Evolutionary conservation across 2,888 invertebrate genomes (phyloP), one percentile per base, ranked within the genome.

Genomic region (Geotrupes spiniger): DNA sequence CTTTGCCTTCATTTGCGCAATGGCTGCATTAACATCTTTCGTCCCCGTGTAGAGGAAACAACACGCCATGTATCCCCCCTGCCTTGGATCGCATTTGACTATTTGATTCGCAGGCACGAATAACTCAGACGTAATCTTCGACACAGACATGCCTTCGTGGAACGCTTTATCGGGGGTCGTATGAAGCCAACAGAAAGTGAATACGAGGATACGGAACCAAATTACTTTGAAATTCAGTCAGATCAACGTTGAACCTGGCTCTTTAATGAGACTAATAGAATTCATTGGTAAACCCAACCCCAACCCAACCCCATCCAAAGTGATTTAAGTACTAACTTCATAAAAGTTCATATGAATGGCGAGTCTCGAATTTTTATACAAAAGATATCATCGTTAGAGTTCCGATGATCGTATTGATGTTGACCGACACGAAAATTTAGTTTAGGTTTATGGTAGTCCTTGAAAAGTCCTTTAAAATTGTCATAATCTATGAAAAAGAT

Each of bases 211-310:
- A 95, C 0, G 95, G 95, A 42, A 93, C 91, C 55, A 92, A 73
- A 74, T 92, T 92, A 1, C 91, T 92, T 76, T 93, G 93, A 74
- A 92, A 93, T 74, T 94, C 93, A 26, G 88, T 91, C 42, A 93
- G 76, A 70, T 93, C 92, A 16, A 93, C 92, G 67, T 93, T 93
- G 55, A 92, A 79, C 4, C n/a, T n/a, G n/a, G n/a, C n/a, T n/a
- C n/a, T n/a, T n/a, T n/a, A n/a, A n/a, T n/a, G n/a, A n/a, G n/a
- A n/a, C n/a, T n/a, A n/a, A n/a, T n/a, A n/a, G n/a, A n/a, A n/a
- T n/a, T n/a, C n/a, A n/a, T n/a, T n/a, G n/a, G n/a, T n/a, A n/a
- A n/a, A n/a, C n/a, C n/a, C n/a, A n/a, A n/a, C n/a, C n/a, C n/a
- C n/a, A n/a, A n/a, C n/a, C n/a, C n/a, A n/a, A n/a, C n/a, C n/a